Evolutionary conservation across 2,888 invertebrate species (phyloP).

Genomic region (Nipponacmea schrenckii): DNA sequence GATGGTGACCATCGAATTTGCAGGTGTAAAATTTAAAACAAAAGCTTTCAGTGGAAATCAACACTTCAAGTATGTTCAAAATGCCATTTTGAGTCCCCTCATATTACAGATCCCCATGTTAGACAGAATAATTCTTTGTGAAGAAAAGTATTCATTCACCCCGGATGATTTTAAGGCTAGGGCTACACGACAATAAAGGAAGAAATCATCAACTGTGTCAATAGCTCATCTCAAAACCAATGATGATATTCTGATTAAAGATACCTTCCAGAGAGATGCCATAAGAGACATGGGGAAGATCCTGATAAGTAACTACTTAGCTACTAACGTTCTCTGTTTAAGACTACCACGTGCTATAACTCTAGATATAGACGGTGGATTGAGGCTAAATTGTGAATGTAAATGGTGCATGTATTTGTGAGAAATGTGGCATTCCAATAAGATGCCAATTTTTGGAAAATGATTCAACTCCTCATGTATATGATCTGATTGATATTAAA

Average conservation of each 20-base stretch:
- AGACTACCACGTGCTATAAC: conserved; percentile 10
- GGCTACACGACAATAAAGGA: not conserved
- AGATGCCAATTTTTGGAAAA: not conserved
- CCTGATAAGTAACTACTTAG: conserved; percentile 5
- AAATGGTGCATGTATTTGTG: not conserved
- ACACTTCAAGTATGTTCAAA: conserved; percentile 29
- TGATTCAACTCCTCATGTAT: no score
- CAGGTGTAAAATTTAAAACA: conserved; percentile 29
- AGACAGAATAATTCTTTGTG: conserved; percentile 3
- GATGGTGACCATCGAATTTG: conserved; percentile 25
- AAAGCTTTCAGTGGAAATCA: conserved; percentile 15
- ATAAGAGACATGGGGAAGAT: not conserved
- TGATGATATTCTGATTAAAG: conserved; percentile 1
- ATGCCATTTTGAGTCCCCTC: conserved; percentile 16
- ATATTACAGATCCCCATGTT: conserved; percentile 12
- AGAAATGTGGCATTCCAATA: not conserved
- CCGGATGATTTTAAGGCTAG: conserved; percentile 9
- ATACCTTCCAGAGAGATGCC: not conserved
- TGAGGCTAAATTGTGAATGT: not conserved
- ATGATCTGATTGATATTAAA: not conserved
- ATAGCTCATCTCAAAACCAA: not conserved
- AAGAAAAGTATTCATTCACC: conserved; percentile 9
- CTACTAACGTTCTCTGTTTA: not conserved
- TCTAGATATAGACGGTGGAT: conserved; percentile 5
- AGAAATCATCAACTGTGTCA: not conserved